Evolutionary conservation across 1,140 invertebrate species (phyloP), one percentile per base, ranked within the genome.

Genomic region (Teleopsis dalmanni): DNA sequence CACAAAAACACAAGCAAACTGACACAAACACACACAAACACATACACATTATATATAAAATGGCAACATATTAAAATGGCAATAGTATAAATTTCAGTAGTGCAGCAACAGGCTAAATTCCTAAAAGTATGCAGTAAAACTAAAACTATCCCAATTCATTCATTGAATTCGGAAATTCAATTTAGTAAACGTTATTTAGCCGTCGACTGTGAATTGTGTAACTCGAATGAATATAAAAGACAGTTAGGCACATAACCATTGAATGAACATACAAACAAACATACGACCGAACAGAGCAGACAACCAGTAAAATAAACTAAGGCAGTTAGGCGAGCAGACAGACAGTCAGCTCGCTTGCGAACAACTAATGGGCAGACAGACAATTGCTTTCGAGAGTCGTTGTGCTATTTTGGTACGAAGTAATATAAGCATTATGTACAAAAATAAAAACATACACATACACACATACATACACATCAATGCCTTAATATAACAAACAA

Each of bases 121-220:
- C 44, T 46, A 36, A 46, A 46, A 23, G 31, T 18, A 46, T 35
- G 44, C 44, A 34, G 35, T 19, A 11, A 36, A 18, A 4, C 13
- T 29, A 46, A 46, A 46, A 35, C 13, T 31, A 18, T 33, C 44
- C 33, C 44, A 46, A 46, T 46, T 46, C 44, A 46, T 46, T 46
- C 44, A 46, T 46, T 46, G 44, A 46, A 46, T 46, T 46, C 44
- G 44, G 44, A 46, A 46, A 46, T 46, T 46, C 44, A 46, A 46
- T 46, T 46, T 46, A 46, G 26, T 46, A 35, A 36, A 35, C 44
- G 44, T 46, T 46, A 46, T 46, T 43, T 25, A 34, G 29, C 31
- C 29, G 21, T 23, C 43, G 33, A 21, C 22, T 29, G 9, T n/a
- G n/a, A 31, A 29, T 11, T 7, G 14, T 19, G 33, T 31, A 8